phyloP scores from a whole-genome alignment of 1,140 invertebrate genomes.

The Heliothis subflexa region DNA sequence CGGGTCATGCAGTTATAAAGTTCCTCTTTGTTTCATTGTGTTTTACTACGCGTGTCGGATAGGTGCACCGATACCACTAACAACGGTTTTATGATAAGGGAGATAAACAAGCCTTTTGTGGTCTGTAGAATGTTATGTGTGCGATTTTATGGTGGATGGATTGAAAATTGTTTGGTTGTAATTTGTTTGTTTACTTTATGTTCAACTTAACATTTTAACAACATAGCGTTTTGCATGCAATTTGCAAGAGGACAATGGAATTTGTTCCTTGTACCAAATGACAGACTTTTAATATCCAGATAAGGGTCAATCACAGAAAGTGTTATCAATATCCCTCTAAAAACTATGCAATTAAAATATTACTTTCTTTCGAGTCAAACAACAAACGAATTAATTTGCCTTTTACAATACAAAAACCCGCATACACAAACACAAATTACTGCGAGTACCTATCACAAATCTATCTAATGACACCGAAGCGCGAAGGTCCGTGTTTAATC shows the following conservation, averaged over 20 bases:
- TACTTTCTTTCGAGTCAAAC: too few relatives aligned
- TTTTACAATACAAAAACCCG: not conserved
- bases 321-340: too few relatives aligned
- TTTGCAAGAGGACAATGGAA: not conserved
- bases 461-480: constrained; percentile 27
- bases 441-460: constrained; percentile 6
- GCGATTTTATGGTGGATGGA: not conserved
- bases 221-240: not conserved
- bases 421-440: not conserved
- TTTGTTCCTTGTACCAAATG: too few relatives aligned
- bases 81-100: constrained; percentile 32
- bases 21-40: constrained; percentile 44
- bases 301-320: too few relatives aligned
- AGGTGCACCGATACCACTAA: constrained; percentile 39
- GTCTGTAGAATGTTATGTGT: not conserved
- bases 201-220: not conserved
- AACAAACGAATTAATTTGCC: constrained; percentile 6
- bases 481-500: constrained; percentile 49
- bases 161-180: not conserved
- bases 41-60: constrained; percentile 35
- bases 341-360: too few relatives aligned
- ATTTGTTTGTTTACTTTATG: not conserved
- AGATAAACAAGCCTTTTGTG: constrained; percentile 16
- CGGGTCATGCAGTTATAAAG: constrained; percentile 51
- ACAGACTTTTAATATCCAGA: too few relatives aligned